Base-by-base conservation (phyloP, 2,888 invertebrate species). In the Pristionchus entomophagus region DNA sequence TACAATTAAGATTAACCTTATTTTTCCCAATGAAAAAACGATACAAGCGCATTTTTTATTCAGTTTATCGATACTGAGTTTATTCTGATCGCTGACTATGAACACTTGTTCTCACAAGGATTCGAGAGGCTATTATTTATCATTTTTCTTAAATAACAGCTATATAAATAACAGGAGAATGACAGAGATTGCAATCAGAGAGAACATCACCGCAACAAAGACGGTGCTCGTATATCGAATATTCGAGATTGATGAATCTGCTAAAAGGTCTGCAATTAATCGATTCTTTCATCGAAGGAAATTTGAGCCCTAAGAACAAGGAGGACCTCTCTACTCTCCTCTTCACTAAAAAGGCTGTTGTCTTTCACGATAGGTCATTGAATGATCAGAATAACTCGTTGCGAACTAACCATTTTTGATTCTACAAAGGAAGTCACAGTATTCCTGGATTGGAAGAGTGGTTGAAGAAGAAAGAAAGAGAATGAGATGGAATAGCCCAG, bases 21-120 rank as follows among this genome's bases (percentile, higher is more conserved):
- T 81, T 22, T 29, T 35, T 59, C 56, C 26, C n/a, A n/a, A n/a
- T n/a, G n/a, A n/a, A n/a, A n/a, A n/a, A n/a, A n/a, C n/a, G n/a
- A n/a, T n/a, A n/a, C n/a, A n/a, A n/a, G n/a, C n/a, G n/a, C n/a
- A n/a, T n/a, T n/a, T 4, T 5, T 26, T 8, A 22, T 77, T 73
- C 85, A 85, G 85, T 85, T 77, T 41, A 49, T 77, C n/a, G 22
- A 45, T 12, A 73, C 73, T 0, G 45, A 53, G 3, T 85, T 53
- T 38, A 53, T 85, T 53, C 51, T 85, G 14, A 49, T 85, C n/a
- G 85, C 73, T 12, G 85, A 85, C 56, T 85, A 59, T 51, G 85
- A 85, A 77, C 85, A 85, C 41, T n/a, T 73, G n/a, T 85, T 85
- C 56, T 85, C 85, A 0, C 35, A 77, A 0, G 85, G 85, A 56